These are phyloP conservation scores for Colossoma macropomum DNA, from an alignment of 2,113 vertebrate genomes.

Conservation along the genomic window DNA sequence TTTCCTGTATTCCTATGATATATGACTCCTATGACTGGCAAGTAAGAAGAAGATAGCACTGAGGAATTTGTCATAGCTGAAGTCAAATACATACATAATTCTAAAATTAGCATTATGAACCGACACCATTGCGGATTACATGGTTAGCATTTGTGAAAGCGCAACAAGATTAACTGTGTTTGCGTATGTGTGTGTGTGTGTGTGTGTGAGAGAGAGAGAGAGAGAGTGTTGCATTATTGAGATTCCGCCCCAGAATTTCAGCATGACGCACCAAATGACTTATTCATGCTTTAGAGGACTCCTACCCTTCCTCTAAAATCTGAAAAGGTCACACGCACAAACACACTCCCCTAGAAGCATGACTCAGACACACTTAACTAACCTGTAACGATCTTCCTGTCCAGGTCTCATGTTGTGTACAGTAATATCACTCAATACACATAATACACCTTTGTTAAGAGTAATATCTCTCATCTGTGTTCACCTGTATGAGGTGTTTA, in stretches of 20 bases:
- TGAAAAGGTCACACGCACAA: constrained; percentile 8
- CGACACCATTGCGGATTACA: too few species aligned
- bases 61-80: too few species aligned
- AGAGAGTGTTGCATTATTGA: neutral
- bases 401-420: neutral
- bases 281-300: constrained; percentile 13
- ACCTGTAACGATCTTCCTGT: neutral
- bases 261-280: constrained; percentile 26
- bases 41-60: too few species aligned
- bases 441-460: too few species aligned
- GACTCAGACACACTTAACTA: neutral
- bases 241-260: constrained; percentile 5
- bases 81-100: too few species aligned
- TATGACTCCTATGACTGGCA: too few species aligned
- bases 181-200: neutral
- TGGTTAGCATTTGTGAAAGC: neutral
- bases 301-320: neutral
- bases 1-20: too few species aligned
- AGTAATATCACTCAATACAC: neutral
- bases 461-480: neutral
- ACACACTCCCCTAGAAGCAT: neutral
- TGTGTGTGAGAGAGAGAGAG: neutral
- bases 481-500: neutral
- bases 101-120: too few species aligned
- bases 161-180: neutral